These are phyloP conservation scores for Syndactyla subalaris DNA, from an alignment of 2,797 vertebrate genomes.

Conservation along the genomic window DNA sequence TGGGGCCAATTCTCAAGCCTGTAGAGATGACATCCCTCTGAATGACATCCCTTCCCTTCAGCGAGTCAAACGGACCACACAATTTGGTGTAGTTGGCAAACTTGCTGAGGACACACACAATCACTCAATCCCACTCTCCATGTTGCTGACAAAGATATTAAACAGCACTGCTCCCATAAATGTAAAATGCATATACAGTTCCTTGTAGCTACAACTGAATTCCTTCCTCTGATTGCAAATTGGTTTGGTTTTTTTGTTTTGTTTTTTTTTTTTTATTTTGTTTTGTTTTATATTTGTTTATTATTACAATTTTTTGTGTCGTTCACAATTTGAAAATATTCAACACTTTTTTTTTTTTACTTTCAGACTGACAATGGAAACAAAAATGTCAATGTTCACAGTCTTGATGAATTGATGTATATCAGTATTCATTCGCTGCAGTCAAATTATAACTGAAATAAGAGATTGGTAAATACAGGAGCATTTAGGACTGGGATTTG, in stretches of 20 bases:
- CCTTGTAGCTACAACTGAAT: not conserved
- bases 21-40: not conserved
- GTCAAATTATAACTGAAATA: not conserved
- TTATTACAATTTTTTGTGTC: not conserved
- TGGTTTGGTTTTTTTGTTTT: not conserved
- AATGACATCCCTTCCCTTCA: not conserved
- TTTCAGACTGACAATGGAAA: not conserved
- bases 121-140: not conserved
- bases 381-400: not conserved
- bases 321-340: not conserved
- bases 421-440: not conserved
- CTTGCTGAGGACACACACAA: not conserved
- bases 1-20: not conserved
- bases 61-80: not conserved
- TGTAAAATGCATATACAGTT: not conserved
- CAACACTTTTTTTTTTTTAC: not conserved
- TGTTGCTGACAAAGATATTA: not conserved
- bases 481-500: not conserved
- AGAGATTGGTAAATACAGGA: not conserved
- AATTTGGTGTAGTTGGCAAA: fast-evolving
- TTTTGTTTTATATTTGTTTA: not conserved
- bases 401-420: not conserved
- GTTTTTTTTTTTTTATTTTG: not conserved
- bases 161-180: not conserved
- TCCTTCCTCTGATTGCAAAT: not conserved